Conservation (phyloP, 2,888 invertebrate genomes). For the Lissonota sp. region DNA sequence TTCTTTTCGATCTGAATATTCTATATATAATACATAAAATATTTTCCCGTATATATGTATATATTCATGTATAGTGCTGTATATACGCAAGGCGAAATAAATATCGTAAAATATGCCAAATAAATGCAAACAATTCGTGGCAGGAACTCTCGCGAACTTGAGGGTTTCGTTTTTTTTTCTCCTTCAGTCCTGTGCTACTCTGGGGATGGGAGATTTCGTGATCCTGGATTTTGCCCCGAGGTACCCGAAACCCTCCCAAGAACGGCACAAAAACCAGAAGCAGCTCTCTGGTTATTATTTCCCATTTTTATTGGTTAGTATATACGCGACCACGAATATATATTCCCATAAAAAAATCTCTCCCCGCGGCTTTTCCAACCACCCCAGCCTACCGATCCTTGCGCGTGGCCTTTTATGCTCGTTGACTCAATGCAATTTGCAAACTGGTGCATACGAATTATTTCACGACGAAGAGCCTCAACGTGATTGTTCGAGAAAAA, state of each 20-base stretch:
- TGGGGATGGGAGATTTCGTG: slow-evolving; percentile 14
- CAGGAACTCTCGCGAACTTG: slow-evolving; percentile 65
- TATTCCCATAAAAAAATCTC: slow-evolving; percentile 71
- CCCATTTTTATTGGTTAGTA: slow-evolving; percentile 78
- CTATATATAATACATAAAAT: neutral
- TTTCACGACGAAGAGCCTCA: slow-evolving; percentile 47
- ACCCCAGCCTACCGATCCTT: slow-evolving; percentile 29
- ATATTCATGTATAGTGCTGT: slow-evolving; percentile 9
- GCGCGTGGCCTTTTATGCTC: slow-evolving; percentile 54
- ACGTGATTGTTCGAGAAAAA: slow-evolving; percentile 40
- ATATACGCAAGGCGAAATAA: slow-evolving; percentile 75
- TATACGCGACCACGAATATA: slow-evolving; percentile 69
- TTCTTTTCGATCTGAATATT: slow-evolving; percentile 39
- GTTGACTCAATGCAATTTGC: slow-evolving; percentile 71
- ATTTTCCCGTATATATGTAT: too few relatives aligned
- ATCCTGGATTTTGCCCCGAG: slow-evolving; percentile 42
- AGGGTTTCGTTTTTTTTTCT: slow-evolving; percentile 46
- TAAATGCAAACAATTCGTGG: slow-evolving; percentile 81
- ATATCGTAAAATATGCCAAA: slow-evolving; percentile 79
- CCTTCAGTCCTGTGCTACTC: slow-evolving; percentile 45
- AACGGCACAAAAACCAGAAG: slow-evolving; percentile 37
- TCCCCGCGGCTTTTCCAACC: slow-evolving; percentile 38
- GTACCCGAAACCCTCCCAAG: slow-evolving; percentile 50
- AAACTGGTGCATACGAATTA: slow-evolving; percentile 66
- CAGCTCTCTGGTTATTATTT: slow-evolving; percentile 76